Evolutionary conservation across 2,113 vertebrate genomes (phyloP), one percentile per base, ranked within the genome.

Genomic region (Pomatostomus ruficeps): DNA sequence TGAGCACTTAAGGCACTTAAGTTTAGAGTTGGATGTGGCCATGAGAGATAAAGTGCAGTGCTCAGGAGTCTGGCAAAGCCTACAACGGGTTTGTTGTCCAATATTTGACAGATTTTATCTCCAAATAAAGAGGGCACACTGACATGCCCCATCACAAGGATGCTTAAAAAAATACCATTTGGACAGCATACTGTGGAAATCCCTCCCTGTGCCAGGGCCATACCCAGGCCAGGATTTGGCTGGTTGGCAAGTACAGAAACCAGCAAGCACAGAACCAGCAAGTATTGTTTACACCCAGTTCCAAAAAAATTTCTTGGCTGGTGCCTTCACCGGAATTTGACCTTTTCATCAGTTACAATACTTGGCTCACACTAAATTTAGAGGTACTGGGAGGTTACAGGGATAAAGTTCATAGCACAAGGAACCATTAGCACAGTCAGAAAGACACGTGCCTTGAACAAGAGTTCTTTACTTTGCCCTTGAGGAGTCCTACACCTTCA

Each of bases 291-390:
- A 92, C 11, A 70, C 2, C 9, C 28, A 14, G 33, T 48, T 79
- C 46, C 5, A 65, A 89, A 58, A 92, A 35, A 83, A 81, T 17
- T 93, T 94, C 72, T 80, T 93, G 88, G 89, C 93, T 77, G 18
- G 6, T 51, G 43, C 51, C 43, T 67, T 71, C 59, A 70, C 5
- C 71, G 51, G 55, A 93, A 89, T 87, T 67, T 67, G 71, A 97
- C 88, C 93, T 96, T 95, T 94, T 15, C 74, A 72, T 55, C 21
- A 43, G 78, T 62, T 89, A 89, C 54, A 94, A 93, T 88, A 89
- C 78, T 80, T 93, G 93, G 88, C 93, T 88, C 59, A 25, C 5
- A n/a, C 67, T 59, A 79, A 71, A 49, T 52, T 73, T 55, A 74
- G 89, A 91, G 91, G 89, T 91, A 55, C 85, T 43, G 3, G 40